phyloP scores from a whole-genome alignment of 2,888 invertebrate genomes.

The Drosophila merina region DNA sequence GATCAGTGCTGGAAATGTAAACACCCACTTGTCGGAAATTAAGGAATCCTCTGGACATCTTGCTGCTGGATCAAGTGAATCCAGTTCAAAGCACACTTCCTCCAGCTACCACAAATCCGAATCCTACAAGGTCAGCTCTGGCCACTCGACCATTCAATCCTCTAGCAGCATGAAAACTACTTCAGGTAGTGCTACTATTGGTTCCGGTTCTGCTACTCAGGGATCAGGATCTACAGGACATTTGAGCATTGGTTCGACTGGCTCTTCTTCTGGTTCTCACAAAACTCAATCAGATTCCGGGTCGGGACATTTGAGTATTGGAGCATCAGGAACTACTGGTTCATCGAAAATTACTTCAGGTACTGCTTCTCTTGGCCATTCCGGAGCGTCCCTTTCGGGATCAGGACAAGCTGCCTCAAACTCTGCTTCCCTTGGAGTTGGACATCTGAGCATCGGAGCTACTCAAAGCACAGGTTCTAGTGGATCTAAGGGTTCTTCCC shows the following conservation, averaged over 20 bases:
- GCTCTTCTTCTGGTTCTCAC: neutral
- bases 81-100: conserved; percentile 5
- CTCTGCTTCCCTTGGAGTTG: neutral
- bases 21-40: neutral
- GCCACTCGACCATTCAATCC: neutral
- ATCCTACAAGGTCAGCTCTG: neutral
- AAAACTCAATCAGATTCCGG: neutral
- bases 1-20: neutral
- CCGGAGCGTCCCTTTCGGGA: neutral
- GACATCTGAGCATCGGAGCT: neutral
- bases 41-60: conserved; percentile 3
- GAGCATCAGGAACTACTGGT: neutral
- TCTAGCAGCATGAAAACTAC: neutral
- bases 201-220: neutral
- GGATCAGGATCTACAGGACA: neutral
- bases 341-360: neutral
- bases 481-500: neutral
- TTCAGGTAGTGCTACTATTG: neutral
- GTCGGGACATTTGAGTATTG: neutral
- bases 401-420: neutral
- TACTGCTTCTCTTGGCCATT: neutral
- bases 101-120: conserved; percentile 7
- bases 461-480: neutral
- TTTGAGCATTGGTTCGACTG: neutral
- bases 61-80: neutral